These are phyloP conservation scores for Haplochromis vanheusdeni DNA, from an alignment of 2,113 vertebrate species.

Conservation along the genomic window DNA sequence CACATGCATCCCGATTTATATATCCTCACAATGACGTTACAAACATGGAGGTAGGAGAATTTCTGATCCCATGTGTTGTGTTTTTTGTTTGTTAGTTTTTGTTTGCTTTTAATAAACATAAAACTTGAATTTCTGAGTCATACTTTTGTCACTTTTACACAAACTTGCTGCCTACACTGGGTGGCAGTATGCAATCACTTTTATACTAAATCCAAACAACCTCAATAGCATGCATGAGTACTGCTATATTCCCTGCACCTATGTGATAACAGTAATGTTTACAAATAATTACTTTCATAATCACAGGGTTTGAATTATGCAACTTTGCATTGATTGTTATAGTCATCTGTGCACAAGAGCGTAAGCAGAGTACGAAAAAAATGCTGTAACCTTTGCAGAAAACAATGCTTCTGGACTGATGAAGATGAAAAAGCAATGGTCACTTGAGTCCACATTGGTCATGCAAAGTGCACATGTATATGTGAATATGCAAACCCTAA, in stretches of 20 bases:
- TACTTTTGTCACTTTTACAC: neutral
- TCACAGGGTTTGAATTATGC: neutral
- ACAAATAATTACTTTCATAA: neutral
- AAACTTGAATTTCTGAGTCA: neutral
- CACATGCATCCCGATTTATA: neutral
- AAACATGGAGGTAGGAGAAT: neutral
- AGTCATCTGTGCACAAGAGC: neutral
- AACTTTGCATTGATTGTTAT: neutral
- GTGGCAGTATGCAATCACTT: slow-evolving; percentile 54
- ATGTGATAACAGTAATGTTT: neutral
- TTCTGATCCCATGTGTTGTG: neutral
- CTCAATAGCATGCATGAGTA: neutral
- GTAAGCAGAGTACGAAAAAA: neutral
- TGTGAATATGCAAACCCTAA: neutral
- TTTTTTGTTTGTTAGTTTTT: neutral
- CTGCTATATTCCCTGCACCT: neutral
- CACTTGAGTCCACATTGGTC: neutral
- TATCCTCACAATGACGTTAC: neutral
- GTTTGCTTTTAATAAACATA: neutral
- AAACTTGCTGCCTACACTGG: slow-evolving; percentile 43
- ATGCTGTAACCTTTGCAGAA: neutral
- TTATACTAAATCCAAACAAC: neutral
- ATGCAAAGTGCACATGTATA: neutral
- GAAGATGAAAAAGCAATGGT: neutral
- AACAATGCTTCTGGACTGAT: neutral